These are phyloP conservation scores for Datnioides undecimradiatus DNA, from an alignment of 2,113 vertebrate genomes.

Conservation along the genomic window DNA sequence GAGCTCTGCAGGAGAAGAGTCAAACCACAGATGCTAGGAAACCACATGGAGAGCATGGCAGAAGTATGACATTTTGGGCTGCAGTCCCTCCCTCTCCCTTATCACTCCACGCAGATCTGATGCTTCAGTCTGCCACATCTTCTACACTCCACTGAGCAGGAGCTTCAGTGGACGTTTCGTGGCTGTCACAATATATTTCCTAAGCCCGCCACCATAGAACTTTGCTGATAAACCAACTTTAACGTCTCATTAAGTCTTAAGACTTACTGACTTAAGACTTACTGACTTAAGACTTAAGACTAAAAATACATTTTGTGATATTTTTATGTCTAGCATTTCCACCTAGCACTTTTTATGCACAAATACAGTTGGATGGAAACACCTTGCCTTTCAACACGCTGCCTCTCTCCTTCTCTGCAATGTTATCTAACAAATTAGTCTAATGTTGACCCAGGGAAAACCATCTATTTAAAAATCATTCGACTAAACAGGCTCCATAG, in stretches of 20 bases:
- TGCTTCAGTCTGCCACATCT: too few species aligned
- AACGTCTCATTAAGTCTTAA: too few species aligned
- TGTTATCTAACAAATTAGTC: conserved; percentile 23
- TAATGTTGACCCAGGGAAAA: conserved; percentile 41
- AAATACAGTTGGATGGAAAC: not conserved
- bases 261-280: too few species aligned
- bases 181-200: not conserved
- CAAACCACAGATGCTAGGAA: too few species aligned
- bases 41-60: too few species aligned
- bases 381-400: not conserved
- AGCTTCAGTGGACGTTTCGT: not conserved
- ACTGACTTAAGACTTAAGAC: too few species aligned
- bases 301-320: too few species aligned
- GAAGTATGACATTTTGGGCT: not conserved
- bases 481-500: conserved; percentile 19
- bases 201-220: not conserved
- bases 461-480: conserved; percentile 8
- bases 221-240: not conserved
- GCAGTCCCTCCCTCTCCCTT: too few species aligned
- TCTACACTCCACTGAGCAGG: not conserved
- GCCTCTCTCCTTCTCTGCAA: not conserved
- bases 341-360: not conserved
- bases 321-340: not conserved
- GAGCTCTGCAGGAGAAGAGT: not conserved
- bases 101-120: not conserved